Evolutionary conservation across 1,140 invertebrate genomes (phyloP).

Genomic region (Drosophila bocqueti): DNA sequence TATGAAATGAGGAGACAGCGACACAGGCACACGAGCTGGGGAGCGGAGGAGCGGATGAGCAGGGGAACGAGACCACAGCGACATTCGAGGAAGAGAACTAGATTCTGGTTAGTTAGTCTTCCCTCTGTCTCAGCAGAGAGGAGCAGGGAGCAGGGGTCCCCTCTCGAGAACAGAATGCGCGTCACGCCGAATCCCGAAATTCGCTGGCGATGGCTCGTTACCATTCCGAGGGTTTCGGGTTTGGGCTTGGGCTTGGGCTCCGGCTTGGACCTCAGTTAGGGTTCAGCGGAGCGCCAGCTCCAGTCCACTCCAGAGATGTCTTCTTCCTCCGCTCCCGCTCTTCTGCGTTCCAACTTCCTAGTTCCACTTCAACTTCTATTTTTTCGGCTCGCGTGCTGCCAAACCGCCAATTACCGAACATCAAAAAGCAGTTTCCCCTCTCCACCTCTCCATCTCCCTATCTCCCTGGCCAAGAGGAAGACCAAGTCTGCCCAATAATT

Average conservation of each 20-base stretch:
- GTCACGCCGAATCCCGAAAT: constrained; percentile 72
- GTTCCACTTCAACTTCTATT: constrained; percentile 17
- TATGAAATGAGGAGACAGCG: constrained; percentile 76
- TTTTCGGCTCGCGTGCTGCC: constrained; percentile 77
- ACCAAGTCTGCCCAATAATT: constrained; percentile 73
- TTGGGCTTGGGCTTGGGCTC: constrained; percentile 6
- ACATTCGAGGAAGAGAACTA: constrained; percentile 63
- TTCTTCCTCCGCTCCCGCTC: not conserved
- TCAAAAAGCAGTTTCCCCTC: constrained; percentile 79
- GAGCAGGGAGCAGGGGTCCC: constrained; percentile 2
- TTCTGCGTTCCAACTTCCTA: not conserved
- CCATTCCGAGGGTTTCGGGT: constrained; percentile 56
- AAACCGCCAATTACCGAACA: constrained; percentile 83
- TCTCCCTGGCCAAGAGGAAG: not conserved
- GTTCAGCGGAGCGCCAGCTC: constrained; percentile 59
- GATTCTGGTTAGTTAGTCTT: constrained; percentile 52
- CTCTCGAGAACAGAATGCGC: constrained; percentile 63
- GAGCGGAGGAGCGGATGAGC: not conserved
- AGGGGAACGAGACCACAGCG: constrained; percentile 42
- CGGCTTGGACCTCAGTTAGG: constrained; percentile 19
- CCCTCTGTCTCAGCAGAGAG: not conserved
- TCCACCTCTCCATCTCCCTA: not conserved
- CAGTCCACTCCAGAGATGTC: constrained; percentile 23
- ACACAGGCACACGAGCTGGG: constrained; percentile 35
- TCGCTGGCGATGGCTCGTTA: constrained; percentile 63